Evolutionary conservation across 2,888 invertebrate species (phyloP), one percentile per base, ranked within the genome.

Genomic region (Mythimna lalbum): DNA sequence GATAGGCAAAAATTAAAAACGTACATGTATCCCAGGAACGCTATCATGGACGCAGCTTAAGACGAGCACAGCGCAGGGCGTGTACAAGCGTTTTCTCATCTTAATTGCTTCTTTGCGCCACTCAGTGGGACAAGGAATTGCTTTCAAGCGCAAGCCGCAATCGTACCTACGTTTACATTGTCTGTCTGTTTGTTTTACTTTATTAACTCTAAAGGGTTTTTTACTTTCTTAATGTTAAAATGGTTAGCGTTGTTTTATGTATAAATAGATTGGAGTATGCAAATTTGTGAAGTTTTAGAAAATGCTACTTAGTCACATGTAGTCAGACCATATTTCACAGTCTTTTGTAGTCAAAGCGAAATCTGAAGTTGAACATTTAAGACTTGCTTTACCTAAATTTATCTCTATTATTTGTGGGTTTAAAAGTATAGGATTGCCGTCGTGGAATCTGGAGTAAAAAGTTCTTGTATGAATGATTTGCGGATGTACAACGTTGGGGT

Each of bases 51-150:
- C 86, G 53, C 76, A 52, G 78, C 81, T 74, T 84, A 82, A 86
- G 53, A 47, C 75, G 79, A 80, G 79, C 76, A 83, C 65, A 81
- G 73, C 56, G 70, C 68, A 61, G 81, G 76, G 76, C 80, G 76
- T 80, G 84, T 86, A 84, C 83, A 80, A 84, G 81, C 80, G 83
- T 85, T 87, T 88, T 87, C 82, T 86, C 87, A 85, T 88, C 86
- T 86, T 91, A 92, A 92, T 90, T 89, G 90, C 84, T 88, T 88
- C 90, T 89, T 89, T 87, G 87, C 84, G 79, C 85, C 89, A 87
- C 88, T 89, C 81, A 78, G 73, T 77, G 72, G 76, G 84, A 92
- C 92, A 92, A 83, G 89, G 86, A 82, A 90, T 91, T 90, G 92
- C 92, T 92, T 89, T 92, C 88, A 92, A 87, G 88, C 73, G 70